These are phyloP conservation scores for Maccullochella peelii DNA, from an alignment of 2,113 vertebrate species.

Conservation along the genomic window DNA sequence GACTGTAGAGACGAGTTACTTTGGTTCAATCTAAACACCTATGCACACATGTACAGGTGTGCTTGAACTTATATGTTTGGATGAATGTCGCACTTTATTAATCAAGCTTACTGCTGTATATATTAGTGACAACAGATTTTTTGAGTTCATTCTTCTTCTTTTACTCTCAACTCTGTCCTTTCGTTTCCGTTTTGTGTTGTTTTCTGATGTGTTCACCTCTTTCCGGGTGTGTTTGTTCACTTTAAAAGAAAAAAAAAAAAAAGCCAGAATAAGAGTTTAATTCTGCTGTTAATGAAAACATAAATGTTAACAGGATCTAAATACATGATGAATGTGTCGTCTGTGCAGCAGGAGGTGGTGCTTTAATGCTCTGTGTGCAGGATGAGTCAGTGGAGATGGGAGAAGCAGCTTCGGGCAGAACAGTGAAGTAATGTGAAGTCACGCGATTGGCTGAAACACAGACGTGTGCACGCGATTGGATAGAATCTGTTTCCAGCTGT, in stretches of 20 bases:
- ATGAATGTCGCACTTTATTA: too few species aligned
- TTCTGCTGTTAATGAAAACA: neutral
- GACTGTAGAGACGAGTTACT: neutral
- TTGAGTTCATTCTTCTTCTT: neutral
- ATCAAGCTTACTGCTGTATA: too few species aligned
- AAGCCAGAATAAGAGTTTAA: accelerated
- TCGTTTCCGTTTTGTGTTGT: neutral
- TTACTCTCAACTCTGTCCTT: neutral
- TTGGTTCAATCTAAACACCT: too few species aligned
- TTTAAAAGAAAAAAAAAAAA: too few species aligned
- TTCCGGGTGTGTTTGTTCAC: neutral
- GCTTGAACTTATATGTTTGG: too few species aligned
- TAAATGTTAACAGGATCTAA: neutral
- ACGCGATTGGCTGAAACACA: neutral
- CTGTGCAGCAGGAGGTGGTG: neutral
- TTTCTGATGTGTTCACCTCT: neutral
- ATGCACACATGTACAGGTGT: too few species aligned
- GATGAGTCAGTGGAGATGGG: conserved; percentile 15
- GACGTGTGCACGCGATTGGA: neutral
- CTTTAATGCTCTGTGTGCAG: neutral
- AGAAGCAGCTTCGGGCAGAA: neutral
- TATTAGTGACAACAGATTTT: too few species aligned
- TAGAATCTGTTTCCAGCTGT: neutral
- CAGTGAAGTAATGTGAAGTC: conserved; percentile 20
- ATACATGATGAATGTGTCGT: neutral